phyloP scores from a whole-genome alignment of 1,140 invertebrate genomes.

The Drosophila kepulauana region DNA sequence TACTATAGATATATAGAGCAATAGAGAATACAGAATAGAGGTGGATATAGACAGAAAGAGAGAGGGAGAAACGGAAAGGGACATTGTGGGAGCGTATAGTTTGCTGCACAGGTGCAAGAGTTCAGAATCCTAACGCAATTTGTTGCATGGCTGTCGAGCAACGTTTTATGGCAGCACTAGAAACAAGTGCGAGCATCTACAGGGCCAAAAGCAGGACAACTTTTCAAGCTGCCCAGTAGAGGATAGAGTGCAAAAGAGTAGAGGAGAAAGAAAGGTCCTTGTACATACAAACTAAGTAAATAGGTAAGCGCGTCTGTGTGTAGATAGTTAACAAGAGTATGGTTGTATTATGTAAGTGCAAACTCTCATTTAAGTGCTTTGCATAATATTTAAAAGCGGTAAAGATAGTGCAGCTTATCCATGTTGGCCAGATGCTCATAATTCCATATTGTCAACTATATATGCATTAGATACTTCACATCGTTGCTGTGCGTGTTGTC shows the following conservation, averaged over 20 bases:
- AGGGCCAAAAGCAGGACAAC: slow-evolving; percentile 10
- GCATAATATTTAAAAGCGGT: slow-evolving; percentile 60
- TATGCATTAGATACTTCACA: not conserved
- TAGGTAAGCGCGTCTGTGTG: slow-evolving; percentile 14
- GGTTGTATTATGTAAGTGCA: slow-evolving; percentile 24
- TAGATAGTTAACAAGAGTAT: slow-evolving; percentile 16
- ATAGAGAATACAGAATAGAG: slow-evolving; percentile 20
- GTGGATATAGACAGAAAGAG: not conserved
- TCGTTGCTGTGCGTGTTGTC: not conserved
- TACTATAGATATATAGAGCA: slow-evolving; percentile 58
- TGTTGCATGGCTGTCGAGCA: slow-evolving; percentile 74
- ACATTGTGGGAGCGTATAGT: slow-evolving; percentile 14
- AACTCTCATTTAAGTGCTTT: slow-evolving; percentile 72
- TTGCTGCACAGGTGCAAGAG: slow-evolving; percentile 72
- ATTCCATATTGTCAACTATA: slow-evolving; percentile 10
- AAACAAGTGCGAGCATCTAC: slow-evolving; percentile 26
- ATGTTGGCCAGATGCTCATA: slow-evolving; percentile 10
- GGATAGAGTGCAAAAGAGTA: not conserved
- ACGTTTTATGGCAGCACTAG: slow-evolving; percentile 71
- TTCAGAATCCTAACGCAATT: slow-evolving; percentile 78
- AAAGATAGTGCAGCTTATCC: slow-evolving; percentile 29
- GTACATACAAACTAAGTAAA: slow-evolving; percentile 5
- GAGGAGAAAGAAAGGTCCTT: slow-evolving; percentile 1
- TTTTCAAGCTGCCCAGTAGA: slow-evolving; percentile 21
- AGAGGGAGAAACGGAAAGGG: not conserved